phyloP scores from a whole-genome alignment of 1,140 invertebrate genomes.

The Ganaspis sp. region DNA sequence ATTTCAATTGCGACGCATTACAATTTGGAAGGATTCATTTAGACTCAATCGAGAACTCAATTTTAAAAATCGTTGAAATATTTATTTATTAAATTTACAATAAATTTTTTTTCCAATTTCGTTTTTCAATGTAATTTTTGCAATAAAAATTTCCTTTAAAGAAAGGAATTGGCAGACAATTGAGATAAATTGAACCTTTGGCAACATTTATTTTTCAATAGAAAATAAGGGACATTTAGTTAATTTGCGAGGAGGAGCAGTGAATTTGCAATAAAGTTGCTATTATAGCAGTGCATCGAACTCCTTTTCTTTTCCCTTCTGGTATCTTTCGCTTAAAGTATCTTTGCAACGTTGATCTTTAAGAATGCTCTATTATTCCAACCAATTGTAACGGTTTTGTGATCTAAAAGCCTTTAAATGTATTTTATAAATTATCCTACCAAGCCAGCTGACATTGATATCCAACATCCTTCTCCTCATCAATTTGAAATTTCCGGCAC shows the following conservation, averaged over 20 bases:
- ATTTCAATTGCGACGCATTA: no score
- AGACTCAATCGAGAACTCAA: no score
- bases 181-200: no score
- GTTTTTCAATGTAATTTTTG: no score
- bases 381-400: conserved; percentile 34
- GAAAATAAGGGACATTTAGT: neutral
- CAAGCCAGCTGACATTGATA: neutral
- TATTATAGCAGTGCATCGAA: conserved; percentile 51
- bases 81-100: no score
- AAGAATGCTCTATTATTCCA: conserved; percentile 35
- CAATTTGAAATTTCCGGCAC: neutral
- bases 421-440: neutral
- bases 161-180: no score
- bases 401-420: neutral
- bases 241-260: conserved; percentile 54
- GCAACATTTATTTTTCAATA: no score
- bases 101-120: no score
- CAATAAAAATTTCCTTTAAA: no score
- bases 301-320: conserved; percentile 39
- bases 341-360: conserved; percentile 36
- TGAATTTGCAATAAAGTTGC: conserved; percentile 34
- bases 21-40: no score
- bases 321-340: conserved; percentile 29
- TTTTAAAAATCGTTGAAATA: no score
- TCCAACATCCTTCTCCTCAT: neutral